Base-by-base conservation (phyloP, 2,797 vertebrate species). In the Clarias fuscus region DNA sequence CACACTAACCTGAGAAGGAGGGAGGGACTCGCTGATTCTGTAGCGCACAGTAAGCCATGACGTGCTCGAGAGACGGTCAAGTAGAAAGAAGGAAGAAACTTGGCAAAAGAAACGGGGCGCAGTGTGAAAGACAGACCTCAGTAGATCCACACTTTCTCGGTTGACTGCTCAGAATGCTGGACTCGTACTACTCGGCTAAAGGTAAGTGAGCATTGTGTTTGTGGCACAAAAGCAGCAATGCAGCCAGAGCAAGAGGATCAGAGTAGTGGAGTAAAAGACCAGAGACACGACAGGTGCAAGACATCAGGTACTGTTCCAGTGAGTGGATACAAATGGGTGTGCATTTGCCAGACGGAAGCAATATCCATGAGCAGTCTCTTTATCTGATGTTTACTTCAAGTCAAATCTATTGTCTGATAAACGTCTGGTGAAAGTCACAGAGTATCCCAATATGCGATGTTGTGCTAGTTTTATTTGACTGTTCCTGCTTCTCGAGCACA, bases 101-200 rank as follows among this genome's bases (percentile, higher is more conserved):
- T 65, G 65, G 43, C 83, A 81, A 84, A 88, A 78, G 84, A 83
- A 87, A 65, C 59, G 22, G 5, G 70, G n/a, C 53, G 79, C 53
- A 59, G 20, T 27, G 81, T 53, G 72, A 67, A 79, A 86, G 11
- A 62, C 70, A 76, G 37, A 72, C 61, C 87, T 65, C 71, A 40
- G 70, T 61, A 58, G 90, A 89, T 91, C 89, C 89, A 90, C 92
- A 91, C 89, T 87, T 87, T 91, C 89, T 85, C 82, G 67, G 48
- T 71, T 91, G 61, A 64, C 40, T 24, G 77, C 85, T 78, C 82
- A 85, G 80, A 84, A 91, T 88, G 93, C 93, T 95, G 95, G 93
- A 93, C 82, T 92, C 86, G 78, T 94, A 92, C 91, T 93, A 0
- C 90, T 94, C 93, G 0, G 93, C 90, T 90, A 95, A 96, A 96